Evolutionary conservation across 2,113 vertebrate species (phyloP).

Genomic region (Solenodon paradoxus): DNA sequence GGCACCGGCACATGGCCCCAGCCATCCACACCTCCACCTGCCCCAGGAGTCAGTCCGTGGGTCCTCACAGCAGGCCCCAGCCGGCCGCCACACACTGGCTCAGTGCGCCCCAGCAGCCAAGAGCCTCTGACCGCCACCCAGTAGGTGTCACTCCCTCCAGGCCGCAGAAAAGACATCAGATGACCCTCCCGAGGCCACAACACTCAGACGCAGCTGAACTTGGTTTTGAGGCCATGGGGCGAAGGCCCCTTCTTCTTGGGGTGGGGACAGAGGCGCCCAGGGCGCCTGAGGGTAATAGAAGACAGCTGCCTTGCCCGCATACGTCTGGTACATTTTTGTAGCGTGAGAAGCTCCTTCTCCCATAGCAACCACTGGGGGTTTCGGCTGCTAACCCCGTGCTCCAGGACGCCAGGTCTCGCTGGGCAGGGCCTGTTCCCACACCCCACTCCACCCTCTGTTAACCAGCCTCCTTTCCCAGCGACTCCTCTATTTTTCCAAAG

Average conservation of each 20-base stretch:
- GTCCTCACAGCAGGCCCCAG: background rate
- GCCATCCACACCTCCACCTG: background rate
- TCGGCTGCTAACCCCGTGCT: background rate
- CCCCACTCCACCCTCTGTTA: background rate
- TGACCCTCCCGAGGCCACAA: background rate
- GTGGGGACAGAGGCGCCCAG: background rate
- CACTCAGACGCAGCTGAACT: background rate
- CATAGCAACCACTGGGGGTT: slow-evolving; percentile 52
- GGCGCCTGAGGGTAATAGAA: slow-evolving; percentile 23
- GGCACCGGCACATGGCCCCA: background rate
- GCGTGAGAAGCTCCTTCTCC: slow-evolving; percentile 29
- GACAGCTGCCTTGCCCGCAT: slow-evolving; percentile 65
- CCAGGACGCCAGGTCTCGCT: slow-evolving; percentile 25
- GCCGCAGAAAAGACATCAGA: background rate
- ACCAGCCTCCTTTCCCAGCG: background rate
- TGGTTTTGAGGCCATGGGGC: background rate
- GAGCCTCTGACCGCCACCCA: background rate
- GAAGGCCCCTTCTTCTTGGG: background rate
- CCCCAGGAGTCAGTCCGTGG: accelerated
- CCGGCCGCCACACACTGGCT: accelerated
- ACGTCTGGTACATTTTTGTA: slow-evolving; percentile 57
- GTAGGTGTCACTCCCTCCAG: accelerated
- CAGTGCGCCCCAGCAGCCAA: accelerated
- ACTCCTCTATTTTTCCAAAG: slow-evolving; percentile 49
- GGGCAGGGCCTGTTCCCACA: background rate